These are phyloP conservation scores for Acrocephalus scirpaceus DNA, from an alignment of 2,797 vertebrate species.

Conservation along the genomic window DNA sequence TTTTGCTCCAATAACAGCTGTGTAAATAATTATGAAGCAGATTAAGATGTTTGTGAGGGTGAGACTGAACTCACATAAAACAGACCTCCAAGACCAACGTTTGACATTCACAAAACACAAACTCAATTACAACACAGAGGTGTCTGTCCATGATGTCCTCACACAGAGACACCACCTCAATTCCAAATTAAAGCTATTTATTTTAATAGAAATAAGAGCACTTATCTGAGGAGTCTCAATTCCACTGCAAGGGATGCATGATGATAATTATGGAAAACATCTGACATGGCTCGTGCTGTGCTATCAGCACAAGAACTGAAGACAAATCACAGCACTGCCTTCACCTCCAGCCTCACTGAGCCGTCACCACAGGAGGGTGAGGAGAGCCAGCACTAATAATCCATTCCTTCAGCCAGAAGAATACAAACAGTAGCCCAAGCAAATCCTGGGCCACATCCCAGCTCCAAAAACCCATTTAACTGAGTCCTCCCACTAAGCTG, in stretches of 20 bases:
- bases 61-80: neutral
- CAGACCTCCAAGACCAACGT: neutral
- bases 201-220: neutral
- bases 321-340: neutral
- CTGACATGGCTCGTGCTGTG: neutral
- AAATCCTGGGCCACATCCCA: neutral
- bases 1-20: neutral
- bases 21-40: neutral
- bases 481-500: neutral
- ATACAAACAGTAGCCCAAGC: neutral
- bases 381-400: neutral
- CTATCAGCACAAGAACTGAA: neutral
- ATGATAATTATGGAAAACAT: neutral
- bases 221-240: neutral
- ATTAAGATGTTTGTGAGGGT: neutral
- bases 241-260: neutral
- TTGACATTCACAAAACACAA: neutral
- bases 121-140: rapidly evolving
- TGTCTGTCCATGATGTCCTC: neutral
- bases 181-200: neutral
- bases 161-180: neutral
- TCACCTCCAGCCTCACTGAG: neutral
- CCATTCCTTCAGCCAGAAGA: neutral
- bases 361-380: neutral
- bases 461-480: neutral